Base-by-base conservation (phyloP, 1,140 invertebrate species). In the Vollenhovia emeryi region DNA sequence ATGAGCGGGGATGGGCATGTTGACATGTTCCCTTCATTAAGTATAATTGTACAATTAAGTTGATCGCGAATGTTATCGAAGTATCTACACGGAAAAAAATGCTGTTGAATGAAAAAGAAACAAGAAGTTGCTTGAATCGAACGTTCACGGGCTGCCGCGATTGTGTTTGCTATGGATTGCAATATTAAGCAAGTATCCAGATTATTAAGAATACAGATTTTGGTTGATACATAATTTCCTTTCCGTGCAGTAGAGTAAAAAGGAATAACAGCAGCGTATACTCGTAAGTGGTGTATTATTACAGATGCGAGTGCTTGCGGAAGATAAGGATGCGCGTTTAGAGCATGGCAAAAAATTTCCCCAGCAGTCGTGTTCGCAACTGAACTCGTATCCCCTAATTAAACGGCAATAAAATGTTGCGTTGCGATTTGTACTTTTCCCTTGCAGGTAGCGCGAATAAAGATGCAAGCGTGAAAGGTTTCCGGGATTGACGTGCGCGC, bases 401-500 rank as follows among this genome's bases (percentile, higher is more conserved):
- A 18, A 69, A 43, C 18, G n/a, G 13, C 36, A 55, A 71, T 55
- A 43, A 71, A 45, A 71, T 57, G 7, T 71, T 13, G n/a, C n/a
- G 8, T 50, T n/a, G 24, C 13, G n/a, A 27, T 21, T 79, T 21
- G 52, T 27, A 24, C 3, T 40, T 30, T 40, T 18, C 30, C n/a
- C n/a, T 40, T 30, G 18, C 18, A n/a, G 40, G 21, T 21, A 27
- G 50, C 36, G 36, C 78, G 50, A 71, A 73, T 57, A 50, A 59
- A 57, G 33, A 57, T 79, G 50, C 50, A 73, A 82, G 66, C 50
- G 43, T 18, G 13, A 48, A 62, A 64, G 18, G 64, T 52, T 43
- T 27, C 57, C 66, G 50, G 13, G 18, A 82, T 18, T 71, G 73
- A 68, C 66, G 66, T 82, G 78, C 78, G 59, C 78, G 78, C 50